Base-by-base conservation (phyloP, 37 sponge, comb jelly and placozoan species). In the Diacarnus erythraeanus region DNA sequence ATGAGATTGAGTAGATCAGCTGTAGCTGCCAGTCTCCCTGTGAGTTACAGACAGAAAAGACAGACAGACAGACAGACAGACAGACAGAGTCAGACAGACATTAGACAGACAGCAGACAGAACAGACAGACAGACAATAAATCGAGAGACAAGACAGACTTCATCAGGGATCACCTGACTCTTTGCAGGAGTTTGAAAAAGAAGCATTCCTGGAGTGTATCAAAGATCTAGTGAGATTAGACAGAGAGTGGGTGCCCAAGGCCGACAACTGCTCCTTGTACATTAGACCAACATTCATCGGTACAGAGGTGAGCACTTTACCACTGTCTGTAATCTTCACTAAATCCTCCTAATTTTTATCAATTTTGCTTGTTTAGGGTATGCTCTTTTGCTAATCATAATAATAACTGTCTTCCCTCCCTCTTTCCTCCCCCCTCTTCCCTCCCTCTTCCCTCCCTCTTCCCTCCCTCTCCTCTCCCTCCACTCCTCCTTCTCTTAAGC, bases 251-350 rank as follows among this genome's bases (percentile, higher is more conserved):
- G 84, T 94, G 0, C 99, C 99, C 0, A 76, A 82, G 38, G 39
- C 42, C 4, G 43, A 77, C 61, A 85, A 90, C 34, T 87, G 86
- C 65, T 99, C 97, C 17, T 84, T 99, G 22, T 99, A 99, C 77
- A 84, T 99, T 41, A 77, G 99, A 42, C 99, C 99, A 22, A 92
- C 99, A 9, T 80, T 89, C 34, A 97, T 99, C 72, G 97, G 95
- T 41, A 92, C 93, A 29, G 88, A 96, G 61, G 98, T 97, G 70
- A 65, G 35, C 43, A 9, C 43, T 34, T 61, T 27, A 3, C 6
- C 36, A 31, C 4, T 74, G 25, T 72, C 38, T 30, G 8, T 68
- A 2, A 35, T 68, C 38, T 6, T 38, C 35, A 35, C 6, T 38
- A 35, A 35, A 9, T 33, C 5, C 27, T 60, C 26, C 22, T 60